Evolutionary conservation across 2,113 vertebrate species (phyloP), one percentile per base, ranked within the genome.

Genomic region (Trogon surrucura): DNA sequence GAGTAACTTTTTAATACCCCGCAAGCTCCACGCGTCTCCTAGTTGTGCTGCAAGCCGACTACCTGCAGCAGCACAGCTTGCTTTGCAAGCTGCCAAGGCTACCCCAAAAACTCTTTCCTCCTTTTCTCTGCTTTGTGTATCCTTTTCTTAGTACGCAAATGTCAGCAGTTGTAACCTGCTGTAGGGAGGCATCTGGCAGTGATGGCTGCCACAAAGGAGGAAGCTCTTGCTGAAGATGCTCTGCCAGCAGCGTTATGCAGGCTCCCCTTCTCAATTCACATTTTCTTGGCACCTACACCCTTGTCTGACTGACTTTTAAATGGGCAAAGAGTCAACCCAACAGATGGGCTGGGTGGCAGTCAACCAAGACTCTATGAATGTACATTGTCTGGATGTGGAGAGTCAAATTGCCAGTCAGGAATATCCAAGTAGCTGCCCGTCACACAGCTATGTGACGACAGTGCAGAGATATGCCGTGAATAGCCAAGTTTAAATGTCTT

Each of bases 221-320:
- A 93, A 34, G 91, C 48, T 92, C 47, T 80, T 89, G 70, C 81
- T 1, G 93, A 80, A 95, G 94, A 91, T 54, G 69, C 65, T 88
- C 87, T 96, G 96, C 94, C 89, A 95, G 87, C 79, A 95, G 71
- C 0, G 9, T 72, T 89, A 74, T 51, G 84, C 92, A 97, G 92
- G 65, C 85, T 96, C 78, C 75, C 79, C 91, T 95, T 94, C 95
- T 91, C 93, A 91, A 91, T 91, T 83, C 95, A 71, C 91, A 85
- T 91, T 91, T 92, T 95, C 94, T 96, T 97, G 96, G 96, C 94
- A 85, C 69, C 80, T 74, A 88, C 50, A 80, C 56, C 82, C 93
- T 48, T 89, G 89, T 95, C 96, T 96, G 91, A 89, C 95, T 97
- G 96, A 96, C 87, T 96, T 95, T 89, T 92, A 95, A 95, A 88